Percentiles rank a stretch among this genome's conserved stretches.
Evolutionary conservation across 2,888 invertebrate species (phyloP).

Genomic region (Meliscaeva auricollis): DNA sequence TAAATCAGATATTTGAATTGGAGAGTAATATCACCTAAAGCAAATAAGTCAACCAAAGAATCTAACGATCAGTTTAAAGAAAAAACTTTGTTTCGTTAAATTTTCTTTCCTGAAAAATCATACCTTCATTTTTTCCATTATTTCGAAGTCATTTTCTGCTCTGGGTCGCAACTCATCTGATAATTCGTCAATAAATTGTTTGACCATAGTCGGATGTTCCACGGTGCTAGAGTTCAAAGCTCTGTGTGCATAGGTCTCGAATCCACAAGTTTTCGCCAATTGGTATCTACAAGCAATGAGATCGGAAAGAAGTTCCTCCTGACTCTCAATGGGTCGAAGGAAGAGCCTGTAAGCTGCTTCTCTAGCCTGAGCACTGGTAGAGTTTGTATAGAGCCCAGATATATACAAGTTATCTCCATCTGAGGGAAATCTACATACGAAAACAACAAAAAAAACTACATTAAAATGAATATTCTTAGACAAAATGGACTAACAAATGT

Average conservation of each 20-base stretch:
- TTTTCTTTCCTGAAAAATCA: no score
- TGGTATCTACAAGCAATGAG: constrained; percentile 90
- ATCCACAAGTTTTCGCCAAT: constrained; percentile 95
- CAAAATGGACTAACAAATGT: constrained; percentile 89
- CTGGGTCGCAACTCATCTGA: constrained; percentile 88
- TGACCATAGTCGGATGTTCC: constrained; percentile 91
- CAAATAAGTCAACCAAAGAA: no score
- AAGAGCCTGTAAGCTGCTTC: constrained; percentile 95
- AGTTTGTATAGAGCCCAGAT: constrained; percentile 93
- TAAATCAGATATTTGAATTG: no score
- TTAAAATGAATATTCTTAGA: background rate
- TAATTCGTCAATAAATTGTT: constrained; percentile 91
- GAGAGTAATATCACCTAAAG: no score
- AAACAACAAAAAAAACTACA: background rate
- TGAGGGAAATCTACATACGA: constrained; percentile 85
- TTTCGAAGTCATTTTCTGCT: constrained; percentile 90
- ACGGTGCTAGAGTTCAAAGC: constrained; percentile 95
- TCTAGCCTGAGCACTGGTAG: constrained; percentile 90
- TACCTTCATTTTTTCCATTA: constrained; percentile 91
- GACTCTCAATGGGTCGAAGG: constrained; percentile 90
- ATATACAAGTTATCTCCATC: constrained; percentile 91
- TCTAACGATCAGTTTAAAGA: no score
- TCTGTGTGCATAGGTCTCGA: constrained; percentile 94
- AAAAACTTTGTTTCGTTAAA: no score
- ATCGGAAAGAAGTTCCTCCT: constrained; percentile 90